Conservation (phyloP, 53 echinoderm and acorn worm genomes). For the Paelopatides confundens region DNA sequence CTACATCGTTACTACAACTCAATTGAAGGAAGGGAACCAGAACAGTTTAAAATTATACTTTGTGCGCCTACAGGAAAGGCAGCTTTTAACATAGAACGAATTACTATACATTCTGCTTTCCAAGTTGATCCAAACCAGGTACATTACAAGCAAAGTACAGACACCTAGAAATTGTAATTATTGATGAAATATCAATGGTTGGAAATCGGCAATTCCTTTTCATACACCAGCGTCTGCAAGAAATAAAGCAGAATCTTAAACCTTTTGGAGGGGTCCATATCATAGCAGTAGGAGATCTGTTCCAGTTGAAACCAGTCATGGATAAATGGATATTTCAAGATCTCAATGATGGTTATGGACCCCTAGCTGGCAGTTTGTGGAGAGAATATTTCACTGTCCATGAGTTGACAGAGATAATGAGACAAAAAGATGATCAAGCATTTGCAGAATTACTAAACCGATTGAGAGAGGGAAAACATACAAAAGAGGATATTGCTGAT, state of each 20-base stretch:
- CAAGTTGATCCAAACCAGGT: slow-evolving; percentile 44
- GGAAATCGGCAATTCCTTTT: slow-evolving; percentile 40
- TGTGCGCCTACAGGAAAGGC: slow-evolving; percentile 65
- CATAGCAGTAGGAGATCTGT: slow-evolving; percentile 43
- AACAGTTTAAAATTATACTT: slow-evolving; percentile 31
- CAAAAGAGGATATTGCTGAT: not conserved
- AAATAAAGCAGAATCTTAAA: slow-evolving; percentile 4
- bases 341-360: slow-evolving; percentile 4
- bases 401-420: no score
- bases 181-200: slow-evolving; percentile 65
- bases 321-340: slow-evolving; percentile 48
- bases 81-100: slow-evolving; percentile 44
- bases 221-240: slow-evolving; percentile 12
- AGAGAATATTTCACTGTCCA: not conserved
- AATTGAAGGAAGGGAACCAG: slow-evolving; percentile 38
- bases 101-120: slow-evolving; percentile 40
- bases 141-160: slow-evolving; percentile 27
- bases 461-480: slow-evolving; percentile 24
- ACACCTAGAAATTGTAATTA: slow-evolving; percentile 22
- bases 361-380: slow-evolving; percentile 24
- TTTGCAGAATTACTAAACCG: slow-evolving; percentile 42
- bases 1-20: not conserved
- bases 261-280: slow-evolving; percentile 50
- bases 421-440: slow-evolving; percentile 18
- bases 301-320: slow-evolving; percentile 57